A percentile compares a stretch with the other conserved stretches of the same genome.
Conservation (phyloP, 1,140 invertebrate genomes). For the Drosophila nasuta region DNA sequence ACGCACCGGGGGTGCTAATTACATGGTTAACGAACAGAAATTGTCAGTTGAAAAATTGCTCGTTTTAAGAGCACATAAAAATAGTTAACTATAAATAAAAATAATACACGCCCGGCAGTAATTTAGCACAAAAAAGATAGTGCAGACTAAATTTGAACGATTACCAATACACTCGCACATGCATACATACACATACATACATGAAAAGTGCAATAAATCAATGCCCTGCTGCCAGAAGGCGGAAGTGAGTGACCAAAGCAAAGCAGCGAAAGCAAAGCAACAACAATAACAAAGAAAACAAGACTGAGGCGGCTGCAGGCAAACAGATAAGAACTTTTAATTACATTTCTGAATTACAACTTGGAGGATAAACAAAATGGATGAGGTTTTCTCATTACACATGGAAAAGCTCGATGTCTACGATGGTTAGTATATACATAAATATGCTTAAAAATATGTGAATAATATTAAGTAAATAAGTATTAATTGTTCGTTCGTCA, state of each 20-base stretch:
- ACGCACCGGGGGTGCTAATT: slow-evolving; percentile 39
- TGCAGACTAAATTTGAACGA: slow-evolving; percentile 40
- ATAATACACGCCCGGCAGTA: slow-evolving; percentile 4
- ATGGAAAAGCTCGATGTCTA: slow-evolving; percentile 78
- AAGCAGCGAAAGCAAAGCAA: slow-evolving; percentile 24
- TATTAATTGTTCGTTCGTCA: slow-evolving; percentile 71
- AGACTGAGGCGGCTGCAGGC: slow-evolving; percentile 41
- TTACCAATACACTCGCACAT: slow-evolving; percentile 9
- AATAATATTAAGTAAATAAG: slow-evolving; percentile 71
- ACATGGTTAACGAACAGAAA: slow-evolving; percentile 4
- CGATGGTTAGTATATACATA: slow-evolving; percentile 58
- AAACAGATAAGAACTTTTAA: slow-evolving; percentile 24
- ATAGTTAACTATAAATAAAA: not conserved
- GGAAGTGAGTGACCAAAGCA: slow-evolving; percentile 53
- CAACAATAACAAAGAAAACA: slow-evolving; percentile 58
- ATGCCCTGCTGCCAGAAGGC: slow-evolving; percentile 47
- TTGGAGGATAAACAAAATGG: slow-evolving; percentile 62
- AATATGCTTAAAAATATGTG: slow-evolving; percentile 60
- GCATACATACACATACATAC: slow-evolving; percentile 10
- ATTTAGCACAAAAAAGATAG: slow-evolving; percentile 7
- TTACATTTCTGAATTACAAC: slow-evolving; percentile 45
- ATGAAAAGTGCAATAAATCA: slow-evolving; percentile 74
- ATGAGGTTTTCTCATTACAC: slow-evolving; percentile 75
- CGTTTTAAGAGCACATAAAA: not conserved
- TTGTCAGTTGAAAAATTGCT: not conserved